Percentiles rank a stretch among this genome's conserved stretches.
These are phyloP conservation scores for Lasioglossum lativentre DNA, from an alignment of 2,888 invertebrate genomes.

Conservation along the genomic window DNA sequence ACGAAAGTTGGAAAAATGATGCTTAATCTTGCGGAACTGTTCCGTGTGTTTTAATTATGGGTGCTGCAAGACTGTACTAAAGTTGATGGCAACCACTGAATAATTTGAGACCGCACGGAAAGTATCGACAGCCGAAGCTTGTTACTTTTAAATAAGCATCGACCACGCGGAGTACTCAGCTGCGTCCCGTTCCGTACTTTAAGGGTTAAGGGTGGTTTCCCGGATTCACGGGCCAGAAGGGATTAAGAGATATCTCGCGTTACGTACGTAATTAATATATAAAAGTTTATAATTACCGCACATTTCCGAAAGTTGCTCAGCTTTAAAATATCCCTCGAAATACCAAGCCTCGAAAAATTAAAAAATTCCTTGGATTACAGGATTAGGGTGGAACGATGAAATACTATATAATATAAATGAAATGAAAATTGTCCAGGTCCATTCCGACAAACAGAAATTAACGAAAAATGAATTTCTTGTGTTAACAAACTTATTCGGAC, in stretches of 20 bases:
- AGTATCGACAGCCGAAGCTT: neutral
- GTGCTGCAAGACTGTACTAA: neutral
- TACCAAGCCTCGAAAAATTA: neutral
- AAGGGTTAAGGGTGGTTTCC: neutral
- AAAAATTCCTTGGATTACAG: neutral
- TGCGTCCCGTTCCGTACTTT: neutral
- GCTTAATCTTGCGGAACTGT: too few species aligned
- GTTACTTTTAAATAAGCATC: neutral
- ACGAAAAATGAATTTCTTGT: too few species aligned
- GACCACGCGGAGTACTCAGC: neutral
- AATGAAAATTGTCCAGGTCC: too few species aligned
- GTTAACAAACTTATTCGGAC: too few species aligned
- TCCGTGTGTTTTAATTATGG: too few species aligned
- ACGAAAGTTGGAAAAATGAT: too few species aligned
- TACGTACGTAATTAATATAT: neutral
- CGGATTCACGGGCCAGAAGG: neutral
- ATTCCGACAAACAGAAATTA: too few species aligned
- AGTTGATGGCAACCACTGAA: neutral
- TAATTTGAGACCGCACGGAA: neutral
- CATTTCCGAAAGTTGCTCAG: neutral
- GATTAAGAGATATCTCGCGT: neutral
- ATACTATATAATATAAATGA: too few species aligned
- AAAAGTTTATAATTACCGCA: neutral
- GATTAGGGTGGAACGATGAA: neutral
- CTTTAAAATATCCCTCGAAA: neutral